Evolutionary conservation across 2,888 invertebrate species (phyloP), one percentile per base, ranked within the genome.

Genomic region (Pyrocoelia pectoralis): DNA sequence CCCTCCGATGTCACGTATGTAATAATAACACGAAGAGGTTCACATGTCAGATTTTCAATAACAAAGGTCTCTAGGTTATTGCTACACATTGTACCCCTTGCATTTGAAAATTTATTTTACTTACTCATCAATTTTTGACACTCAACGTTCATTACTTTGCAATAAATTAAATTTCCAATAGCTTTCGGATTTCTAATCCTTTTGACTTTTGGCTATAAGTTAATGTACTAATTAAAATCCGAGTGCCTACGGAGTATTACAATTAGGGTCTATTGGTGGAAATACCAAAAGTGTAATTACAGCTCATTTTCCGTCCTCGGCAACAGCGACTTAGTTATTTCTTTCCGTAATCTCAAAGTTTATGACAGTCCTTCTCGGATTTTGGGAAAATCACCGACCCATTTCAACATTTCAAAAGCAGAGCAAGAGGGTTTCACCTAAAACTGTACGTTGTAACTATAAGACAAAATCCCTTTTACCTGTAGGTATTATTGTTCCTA

Each of bases 21-120:
- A 66, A 64, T 61, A 66, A 67, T 66, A 69, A 69, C 65, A 56
- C 54, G 55, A 56, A 61, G 55, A 65, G 66, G 64, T 66, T 68
- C 68, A 61, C 68, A 66, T 68, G 68, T 65, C 68, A 68, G 68
- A 68, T 68, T 68, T 67, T 56, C 61, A 54, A 61, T 61, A 60
- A 59, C 43, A 59, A 53, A 53, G 40, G 43, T 59, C 43, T 43
- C 24, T 46, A 52, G 52, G 51, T 57, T 38, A 12, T 14, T 38
- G 40, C 50, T 40, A 51, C 38, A 48, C 41, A 43, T 43, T n/a
- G 50, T 24, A 12, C 18, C 50, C 50, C 50, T 50, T 29, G 17
- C 33, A n/a, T 33, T n/a, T 6, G 10, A 33, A 33, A 33, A 33
- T 33, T 33, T 33, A 33, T 33, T n/a, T 33, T 33, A 33, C 3